phyloP scores from a whole-genome alignment of 2,113 vertebrate genomes.

The Narcine bancroftii region DNA sequence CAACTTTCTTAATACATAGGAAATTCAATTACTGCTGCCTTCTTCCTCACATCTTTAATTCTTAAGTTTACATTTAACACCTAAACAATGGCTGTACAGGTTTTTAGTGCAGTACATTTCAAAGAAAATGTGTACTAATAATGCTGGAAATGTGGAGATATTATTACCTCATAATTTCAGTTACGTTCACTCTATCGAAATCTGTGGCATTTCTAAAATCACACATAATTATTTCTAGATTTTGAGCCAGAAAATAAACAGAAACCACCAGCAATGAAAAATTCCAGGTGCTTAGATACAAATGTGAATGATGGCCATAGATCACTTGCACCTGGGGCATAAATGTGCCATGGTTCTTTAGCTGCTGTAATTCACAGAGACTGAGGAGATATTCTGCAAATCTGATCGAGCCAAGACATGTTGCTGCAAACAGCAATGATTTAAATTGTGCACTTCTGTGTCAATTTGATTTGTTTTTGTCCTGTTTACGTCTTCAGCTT shows the following conservation, averaged over 20 bases:
- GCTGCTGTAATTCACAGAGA: not conserved
- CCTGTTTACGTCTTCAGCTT: not conserved
- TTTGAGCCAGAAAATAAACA: not conserved
- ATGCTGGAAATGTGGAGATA: not conserved
- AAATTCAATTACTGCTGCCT: not conserved
- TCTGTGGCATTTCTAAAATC: not conserved
- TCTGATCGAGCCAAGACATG: conserved; percentile 9
- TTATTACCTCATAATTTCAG: not conserved
- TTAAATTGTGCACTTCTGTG: not conserved
- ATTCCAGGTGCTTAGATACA: not conserved
- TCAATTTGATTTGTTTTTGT: not conserved
- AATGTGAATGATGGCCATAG: not conserved
- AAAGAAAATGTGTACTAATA: not conserved
- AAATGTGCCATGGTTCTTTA: not conserved
- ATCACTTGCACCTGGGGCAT: not conserved
- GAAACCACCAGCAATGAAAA: not conserved
- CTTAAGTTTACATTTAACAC: not conserved
- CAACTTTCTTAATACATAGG: not conserved
- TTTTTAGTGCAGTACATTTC: not conserved
- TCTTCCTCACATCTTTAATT: not conserved
- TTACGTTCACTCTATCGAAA: not conserved
- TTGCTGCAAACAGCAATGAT: not conserved
- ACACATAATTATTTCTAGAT: not conserved
- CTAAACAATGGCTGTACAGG: not conserved
- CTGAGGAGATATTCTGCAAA: not conserved